Conservation (phyloP, 2,797 vertebrate genomes). For the Sphaeramia orbicularis region DNA sequence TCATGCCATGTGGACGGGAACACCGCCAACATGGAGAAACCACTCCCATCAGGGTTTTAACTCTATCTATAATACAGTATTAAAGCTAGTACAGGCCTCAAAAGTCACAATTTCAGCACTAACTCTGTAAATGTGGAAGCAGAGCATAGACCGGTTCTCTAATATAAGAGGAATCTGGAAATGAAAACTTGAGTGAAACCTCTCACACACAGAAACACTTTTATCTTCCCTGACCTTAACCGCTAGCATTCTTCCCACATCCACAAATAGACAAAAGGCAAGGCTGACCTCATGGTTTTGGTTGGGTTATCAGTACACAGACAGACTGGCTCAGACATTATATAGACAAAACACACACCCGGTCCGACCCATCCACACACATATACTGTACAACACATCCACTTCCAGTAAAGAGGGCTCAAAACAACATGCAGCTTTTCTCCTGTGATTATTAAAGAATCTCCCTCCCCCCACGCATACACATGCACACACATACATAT, state of each 20-base stretch:
- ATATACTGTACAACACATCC: constrained; percentile 13
- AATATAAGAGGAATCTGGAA: neutral
- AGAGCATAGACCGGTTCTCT: neutral
- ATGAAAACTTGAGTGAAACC: constrained; percentile 15
- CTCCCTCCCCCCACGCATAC: constrained; percentile 71
- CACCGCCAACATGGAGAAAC: no score
- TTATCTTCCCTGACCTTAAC: constrained; percentile 32
- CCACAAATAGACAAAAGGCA: constrained; percentile 54
- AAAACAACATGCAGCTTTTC: constrained; percentile 34
- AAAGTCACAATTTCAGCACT: neutral
- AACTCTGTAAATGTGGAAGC: neutral
- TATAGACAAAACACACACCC: constrained; percentile 27
- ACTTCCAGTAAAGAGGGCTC: constrained; percentile 59
- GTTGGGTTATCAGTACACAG: constrained; percentile 59
- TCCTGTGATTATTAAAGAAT: constrained; percentile 56
- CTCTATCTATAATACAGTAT: neutral
- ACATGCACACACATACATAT: constrained; percentile 40
- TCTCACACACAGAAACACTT: constrained; percentile 12
- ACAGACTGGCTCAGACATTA: constrained; percentile 52
- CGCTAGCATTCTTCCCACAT: constrained; percentile 46
- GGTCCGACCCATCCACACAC: constrained; percentile 30
- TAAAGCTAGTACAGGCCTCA: neutral
- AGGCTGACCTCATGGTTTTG: constrained; percentile 47
- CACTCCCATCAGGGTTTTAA: no score
- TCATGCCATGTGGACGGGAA: no score